Percentiles rank a stretch among this genome's conserved stretches.
phyloP scores from a whole-genome alignment of 2,797 vertebrate genomes.

The Sebastes trivittatus region DNA sequence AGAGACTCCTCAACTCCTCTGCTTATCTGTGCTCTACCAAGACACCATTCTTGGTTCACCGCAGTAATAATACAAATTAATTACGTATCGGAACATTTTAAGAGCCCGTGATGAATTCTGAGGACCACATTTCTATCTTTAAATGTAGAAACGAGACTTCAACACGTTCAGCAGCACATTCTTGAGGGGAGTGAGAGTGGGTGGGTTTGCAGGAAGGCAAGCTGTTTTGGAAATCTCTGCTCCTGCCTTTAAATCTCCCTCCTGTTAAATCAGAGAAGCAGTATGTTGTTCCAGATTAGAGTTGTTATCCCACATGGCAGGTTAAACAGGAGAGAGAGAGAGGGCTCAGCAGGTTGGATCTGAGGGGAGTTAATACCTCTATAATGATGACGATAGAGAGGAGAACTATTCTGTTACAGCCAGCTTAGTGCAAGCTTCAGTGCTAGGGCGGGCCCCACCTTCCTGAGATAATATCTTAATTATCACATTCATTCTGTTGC shows the following conservation, averaged over 20 bases:
- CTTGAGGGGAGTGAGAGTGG: conserved; percentile 55
- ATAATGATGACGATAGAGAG: conserved; percentile 45
- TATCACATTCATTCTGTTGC: background rate
- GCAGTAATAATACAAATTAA: conserved; percentile 14
- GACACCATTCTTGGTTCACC: background rate
- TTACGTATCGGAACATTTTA: background rate
- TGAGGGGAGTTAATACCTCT: conserved; percentile 46
- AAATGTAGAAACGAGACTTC: conserved; percentile 19
- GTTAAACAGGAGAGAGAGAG: conserved; percentile 46
- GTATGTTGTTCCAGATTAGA: conserved; percentile 68
- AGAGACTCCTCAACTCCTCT: conserved; percentile 8
- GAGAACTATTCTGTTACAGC: conserved; percentile 35
- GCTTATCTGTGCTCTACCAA: conserved; percentile 35
- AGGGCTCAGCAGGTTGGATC: conserved; percentile 35
- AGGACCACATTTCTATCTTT: conserved; percentile 8
- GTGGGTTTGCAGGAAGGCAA: conserved; percentile 33
- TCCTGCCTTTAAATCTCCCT: conserved; percentile 37
- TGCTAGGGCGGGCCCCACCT: conserved; percentile 5
- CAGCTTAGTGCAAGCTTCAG: conserved; percentile 12
- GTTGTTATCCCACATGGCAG: conserved; percentile 63
- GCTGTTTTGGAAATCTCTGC: conserved; percentile 56
- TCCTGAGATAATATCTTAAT: conserved; percentile 33
- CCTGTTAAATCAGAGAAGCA: conserved; percentile 45
- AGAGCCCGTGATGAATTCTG: background rate
- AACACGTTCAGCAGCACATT: conserved; percentile 55